These are phyloP conservation scores for Mythimna impura DNA, from an alignment of 2,888 invertebrate species.

Conservation along the genomic window DNA sequence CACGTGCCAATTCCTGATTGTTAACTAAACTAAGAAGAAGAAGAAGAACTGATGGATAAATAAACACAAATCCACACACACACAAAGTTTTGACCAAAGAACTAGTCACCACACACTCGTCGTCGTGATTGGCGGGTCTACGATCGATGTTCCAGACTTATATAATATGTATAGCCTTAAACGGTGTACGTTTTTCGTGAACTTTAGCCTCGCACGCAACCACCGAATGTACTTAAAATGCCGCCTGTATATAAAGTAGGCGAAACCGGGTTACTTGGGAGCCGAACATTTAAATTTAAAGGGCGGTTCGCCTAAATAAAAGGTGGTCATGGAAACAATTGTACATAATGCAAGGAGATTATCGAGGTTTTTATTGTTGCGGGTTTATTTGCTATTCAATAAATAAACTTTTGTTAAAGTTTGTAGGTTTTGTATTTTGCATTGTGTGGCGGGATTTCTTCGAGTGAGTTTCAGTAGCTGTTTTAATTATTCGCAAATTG, in stretches of 20 bases:
- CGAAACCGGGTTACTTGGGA: constrained; percentile 21
- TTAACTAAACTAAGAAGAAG: not conserved
- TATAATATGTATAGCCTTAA: constrained; percentile 56
- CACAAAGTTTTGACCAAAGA: not conserved
- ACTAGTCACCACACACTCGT: constrained; percentile 52
- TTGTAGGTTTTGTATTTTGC: not conserved
- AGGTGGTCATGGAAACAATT: constrained; percentile 19
- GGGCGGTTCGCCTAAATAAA: constrained; percentile 40
- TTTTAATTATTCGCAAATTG: too few relatives aligned
- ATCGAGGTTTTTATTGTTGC: not conserved
- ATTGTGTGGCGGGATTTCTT: not conserved
- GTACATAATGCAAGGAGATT: constrained; percentile 20
- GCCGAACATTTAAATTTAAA: constrained; percentile 46
- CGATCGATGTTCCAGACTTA: constrained; percentile 37
- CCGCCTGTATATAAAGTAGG: constrained; percentile 48
- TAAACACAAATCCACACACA: not conserved
- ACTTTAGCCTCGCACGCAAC: constrained; percentile 58
- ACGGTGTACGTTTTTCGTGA: constrained; percentile 52
- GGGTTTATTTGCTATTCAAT: not conserved
- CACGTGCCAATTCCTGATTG: too few relatives aligned
- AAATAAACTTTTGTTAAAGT: not conserved
- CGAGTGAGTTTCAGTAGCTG: too few relatives aligned
- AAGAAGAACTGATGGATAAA: not conserved
- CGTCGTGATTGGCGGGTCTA: constrained; percentile 56
- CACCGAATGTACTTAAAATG: constrained; percentile 53